Evolutionary conservation across 2,888 invertebrate genomes (phyloP), one percentile per base, ranked within the genome.

Genomic region (Drosophila longiperda): DNA sequence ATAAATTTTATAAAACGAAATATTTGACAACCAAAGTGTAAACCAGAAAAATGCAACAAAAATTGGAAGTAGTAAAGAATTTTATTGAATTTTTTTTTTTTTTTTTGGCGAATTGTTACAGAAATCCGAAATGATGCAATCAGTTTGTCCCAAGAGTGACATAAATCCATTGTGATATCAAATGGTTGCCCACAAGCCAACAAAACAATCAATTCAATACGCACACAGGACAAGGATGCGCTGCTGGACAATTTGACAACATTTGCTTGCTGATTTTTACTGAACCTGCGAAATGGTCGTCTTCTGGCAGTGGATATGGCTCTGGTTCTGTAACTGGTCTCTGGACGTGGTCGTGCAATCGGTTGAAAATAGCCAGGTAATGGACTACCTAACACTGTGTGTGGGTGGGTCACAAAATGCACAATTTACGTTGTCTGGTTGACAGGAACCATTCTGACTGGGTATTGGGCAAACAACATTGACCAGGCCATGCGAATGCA

Each of bases 61-160:
- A 53, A 69, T 34, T 34, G 6, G 60, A 53, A 71, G 53, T 34
- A 48, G 32, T 49, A 54, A 33, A 34, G 29, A 23, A 52, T 34
- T 76, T 66, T 64, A 55, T 75, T 65, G 62, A 50, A 53, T 48
- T 53, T 60, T 66, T 64, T 61, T 66, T 72, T 67, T 15, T 26
- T 66, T 64, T 61, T 66, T 72, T 67, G 8, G 72, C 68, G 73
- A 78, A 79, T 80, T 80, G 82, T 73, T 63, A 75, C 80, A 66
- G 65, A 84, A 87, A 87, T 87, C 86, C 83, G 63, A 86, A 88
- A 69, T 81, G 79, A 75, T 70, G 79, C 86, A 88, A 83, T 81
- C 85, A 79, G 77, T 70, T 72, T 69, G 74, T 82, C 87, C 87
- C 87, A 66, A 61, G 74, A 80, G 84, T 83, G 89, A 78, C 82